These are phyloP conservation scores for Pseudachorutes palmiensis DNA, from an alignment of 1,140 invertebrate genomes.

Conservation along the genomic window DNA sequence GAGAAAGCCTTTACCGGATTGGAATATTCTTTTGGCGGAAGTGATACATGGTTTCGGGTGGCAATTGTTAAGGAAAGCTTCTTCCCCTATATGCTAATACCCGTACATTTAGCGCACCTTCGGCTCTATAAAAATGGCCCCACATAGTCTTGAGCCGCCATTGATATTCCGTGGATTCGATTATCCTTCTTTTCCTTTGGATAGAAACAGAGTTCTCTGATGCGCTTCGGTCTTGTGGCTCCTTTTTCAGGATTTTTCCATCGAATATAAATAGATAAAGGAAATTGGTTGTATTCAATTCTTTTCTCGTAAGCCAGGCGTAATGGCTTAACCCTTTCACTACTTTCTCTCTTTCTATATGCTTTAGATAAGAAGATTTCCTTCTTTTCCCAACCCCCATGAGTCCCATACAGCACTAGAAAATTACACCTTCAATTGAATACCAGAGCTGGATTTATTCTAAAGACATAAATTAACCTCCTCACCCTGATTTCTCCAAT, in stretches of 20 bases:
- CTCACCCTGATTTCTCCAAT: too few species aligned
- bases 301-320: neutral
- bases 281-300: slow-evolving; percentile 14
- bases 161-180: slow-evolving; percentile 4
- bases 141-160: too few species aligned
- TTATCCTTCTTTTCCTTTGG: too few species aligned
- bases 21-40: neutral
- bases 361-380: too few species aligned
- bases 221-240: too few species aligned
- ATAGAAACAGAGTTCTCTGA: too few species aligned
- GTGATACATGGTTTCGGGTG: neutral
- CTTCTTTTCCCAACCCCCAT: too few species aligned
- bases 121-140: too few species aligned
- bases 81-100: neutral
- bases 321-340: slow-evolving; percentile 8
- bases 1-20: neutral
- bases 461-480: too few species aligned
- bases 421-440: slow-evolving; percentile 11
- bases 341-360: neutral
- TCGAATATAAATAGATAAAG: slow-evolving; percentile 3
- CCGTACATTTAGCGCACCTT: too few species aligned
- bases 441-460: too few species aligned
- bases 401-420: too few species aligned
- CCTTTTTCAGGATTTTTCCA: neutral
- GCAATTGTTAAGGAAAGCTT: neutral